Conservation (phyloP, 2,797 vertebrate species). For the Sarcoramphus papa region DNA sequence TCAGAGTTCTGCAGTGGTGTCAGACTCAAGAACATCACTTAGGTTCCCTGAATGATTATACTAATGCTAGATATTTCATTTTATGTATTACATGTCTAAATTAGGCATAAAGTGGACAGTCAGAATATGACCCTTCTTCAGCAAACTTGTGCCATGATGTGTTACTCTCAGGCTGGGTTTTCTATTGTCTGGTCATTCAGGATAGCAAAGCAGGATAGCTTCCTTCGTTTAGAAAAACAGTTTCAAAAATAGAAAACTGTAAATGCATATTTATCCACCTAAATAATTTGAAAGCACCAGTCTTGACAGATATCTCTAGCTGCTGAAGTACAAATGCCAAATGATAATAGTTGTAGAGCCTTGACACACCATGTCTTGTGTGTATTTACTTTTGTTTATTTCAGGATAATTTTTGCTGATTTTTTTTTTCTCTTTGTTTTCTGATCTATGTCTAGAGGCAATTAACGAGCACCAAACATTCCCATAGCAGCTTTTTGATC, state of each 20-base stretch:
- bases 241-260: not conserved
- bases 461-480: not conserved
- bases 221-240: not conserved
- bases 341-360: not conserved
- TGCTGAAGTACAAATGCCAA: not conserved
- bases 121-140: not conserved
- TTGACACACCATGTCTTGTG: not conserved
- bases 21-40: not conserved
- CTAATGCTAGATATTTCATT: not conserved
- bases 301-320: not conserved
- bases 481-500: not conserved
- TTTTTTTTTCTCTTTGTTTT: not conserved
- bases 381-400: not conserved
- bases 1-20: not conserved
- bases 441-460: not conserved
- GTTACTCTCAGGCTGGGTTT: not conserved
- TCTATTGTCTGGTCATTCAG: not conserved
- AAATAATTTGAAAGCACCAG: not conserved
- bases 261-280: not conserved
- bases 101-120: not conserved
- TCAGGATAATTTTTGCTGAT: not conserved
- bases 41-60: not conserved
- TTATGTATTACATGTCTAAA: not conserved
- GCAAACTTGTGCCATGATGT: not conserved
- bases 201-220: not conserved